Evolutionary conservation across 2,113 vertebrate species (phyloP), one percentile per base, ranked within the genome.

Genomic region (Phaethornis superciliosus): DNA sequence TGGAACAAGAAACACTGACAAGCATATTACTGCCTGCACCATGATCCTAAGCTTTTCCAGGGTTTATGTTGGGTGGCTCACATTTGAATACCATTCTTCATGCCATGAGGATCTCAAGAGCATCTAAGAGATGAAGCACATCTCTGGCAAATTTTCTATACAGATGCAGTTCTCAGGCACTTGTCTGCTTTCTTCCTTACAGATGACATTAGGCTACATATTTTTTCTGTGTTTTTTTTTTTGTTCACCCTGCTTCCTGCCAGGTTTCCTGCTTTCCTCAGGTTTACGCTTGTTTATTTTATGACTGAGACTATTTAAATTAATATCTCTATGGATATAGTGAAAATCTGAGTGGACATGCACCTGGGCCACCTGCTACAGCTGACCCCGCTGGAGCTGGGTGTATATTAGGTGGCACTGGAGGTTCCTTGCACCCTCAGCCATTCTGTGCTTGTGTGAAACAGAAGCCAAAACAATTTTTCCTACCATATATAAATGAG

Each of bases 391-490:
- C 15, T 37, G 67, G 74, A 78, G 42, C 21, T 81, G 78, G 16
- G n/a, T 2, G 42, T 69, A 52, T 42, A 11, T 81, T 75, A 59
- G 42, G 40, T 91, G 85, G 68, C 28, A 74, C 75, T 8, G 5
- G 40, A 75, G 26, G 56, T 52, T 86, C 40, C 42, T 59, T 63
- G 47, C 52, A 89, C 23, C 17, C 28, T 32, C 52, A 75, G 37
- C 0, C 0, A 59, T 59, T 55, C n/a, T 2, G 3, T 71, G 52
- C 33, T 68, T 78, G 62, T 68, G 18, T 78, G 72, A 94, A 90
- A 90, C 55, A 69, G 63, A 91, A 89, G 79, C 51, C 64, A 77
- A 32, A 37, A 85, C 51, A 94, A 85, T 62, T 80, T 85, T 82
- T 93, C 46, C 55, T 82, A 37, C 55, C 12, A n/a, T 51, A 62